phyloP scores from a whole-genome alignment of 1,140 invertebrate genomes.

The Brachionus angularis region DNA sequence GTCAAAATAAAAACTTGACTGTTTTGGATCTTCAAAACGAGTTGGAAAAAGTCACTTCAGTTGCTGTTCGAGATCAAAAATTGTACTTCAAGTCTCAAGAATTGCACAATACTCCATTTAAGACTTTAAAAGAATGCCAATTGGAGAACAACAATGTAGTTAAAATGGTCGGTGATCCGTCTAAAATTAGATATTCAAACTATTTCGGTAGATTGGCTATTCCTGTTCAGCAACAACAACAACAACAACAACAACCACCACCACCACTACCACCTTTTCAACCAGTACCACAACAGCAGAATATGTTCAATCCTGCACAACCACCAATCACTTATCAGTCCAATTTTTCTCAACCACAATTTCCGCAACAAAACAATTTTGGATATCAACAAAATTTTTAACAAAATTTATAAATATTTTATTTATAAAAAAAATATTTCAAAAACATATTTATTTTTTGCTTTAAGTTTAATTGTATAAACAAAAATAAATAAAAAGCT shows the following conservation, averaged over 20 bases:
- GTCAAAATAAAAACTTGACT: slow-evolving; percentile 33
- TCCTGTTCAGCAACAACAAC: background rate
- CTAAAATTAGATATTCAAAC: slow-evolving; percentile 28
- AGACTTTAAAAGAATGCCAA: slow-evolving; percentile 15
- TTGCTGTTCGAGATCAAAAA: slow-evolving; percentile 36
- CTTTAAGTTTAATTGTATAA: too few species aligned
- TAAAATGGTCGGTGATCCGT: slow-evolving; percentile 25
- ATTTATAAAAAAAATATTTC: background rate
- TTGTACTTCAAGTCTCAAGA: slow-evolving; percentile 32
- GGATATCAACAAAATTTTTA: slow-evolving; percentile 17
- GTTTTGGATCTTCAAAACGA: slow-evolving; percentile 26
- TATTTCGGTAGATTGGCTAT: slow-evolving; percentile 32
- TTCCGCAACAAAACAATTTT: background rate
- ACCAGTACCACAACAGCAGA: background rate
- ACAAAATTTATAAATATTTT: background rate
- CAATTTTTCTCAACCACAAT: background rate
- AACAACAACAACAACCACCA: background rate
- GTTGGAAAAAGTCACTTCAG: slow-evolving; percentile 28
- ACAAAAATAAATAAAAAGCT: too few species aligned
- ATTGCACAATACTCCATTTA: background rate
- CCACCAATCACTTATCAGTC: background rate
- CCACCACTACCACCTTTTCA: background rate
- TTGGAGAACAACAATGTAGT: slow-evolving; percentile 36
- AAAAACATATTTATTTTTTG: too few species aligned
- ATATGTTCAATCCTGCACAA: background rate